These are phyloP conservation scores for Mythimna loreyi DNA, from an alignment of 2,888 invertebrate genomes.

Conservation along the genomic window DNA sequence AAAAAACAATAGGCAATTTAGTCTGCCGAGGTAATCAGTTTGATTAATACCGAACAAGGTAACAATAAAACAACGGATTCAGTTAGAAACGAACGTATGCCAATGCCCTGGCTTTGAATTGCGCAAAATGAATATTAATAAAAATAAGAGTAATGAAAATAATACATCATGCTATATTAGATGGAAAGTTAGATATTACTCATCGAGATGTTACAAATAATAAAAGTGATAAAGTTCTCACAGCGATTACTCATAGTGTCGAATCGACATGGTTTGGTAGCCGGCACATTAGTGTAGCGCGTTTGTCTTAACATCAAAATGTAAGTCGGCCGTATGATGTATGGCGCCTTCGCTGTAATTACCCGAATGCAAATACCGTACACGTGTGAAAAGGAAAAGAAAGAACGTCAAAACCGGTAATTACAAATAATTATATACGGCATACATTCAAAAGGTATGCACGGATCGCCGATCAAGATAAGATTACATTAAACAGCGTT, in stretches of 20 bases:
- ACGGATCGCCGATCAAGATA: constrained; percentile 87
- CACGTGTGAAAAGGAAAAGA: constrained; percentile 90
- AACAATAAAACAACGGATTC: constrained; percentile 89
- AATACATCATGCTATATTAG: constrained; percentile 90
- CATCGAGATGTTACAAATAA: constrained; percentile 85
- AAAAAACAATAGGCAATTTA: constrained; percentile 90
- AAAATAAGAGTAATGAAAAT: constrained; percentile 87
- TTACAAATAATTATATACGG: constrained; percentile 89
- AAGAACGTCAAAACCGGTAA: constrained; percentile 88
- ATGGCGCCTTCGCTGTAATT: constrained; percentile 87
- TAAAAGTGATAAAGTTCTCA: constrained; percentile 87
- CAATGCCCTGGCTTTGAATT: constrained; percentile 97
- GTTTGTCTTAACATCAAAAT: constrained; percentile 88
- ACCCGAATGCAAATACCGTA: constrained; percentile 89
- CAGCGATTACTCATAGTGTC: constrained; percentile 85
- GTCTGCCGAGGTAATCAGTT: constrained; percentile 88
- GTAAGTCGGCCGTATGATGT: constrained; percentile 84
- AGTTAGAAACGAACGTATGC: constrained; percentile 92
- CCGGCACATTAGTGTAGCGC: constrained; percentile 79
- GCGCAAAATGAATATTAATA: constrained; percentile 89
- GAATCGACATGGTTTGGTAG: constrained; percentile 84
- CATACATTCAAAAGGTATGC: constrained; percentile 87
- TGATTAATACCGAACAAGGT: constrained; percentile 89
- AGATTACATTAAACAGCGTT: constrained; percentile 89
- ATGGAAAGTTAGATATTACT: constrained; percentile 88